Evolutionary conservation across 2,797 vertebrate species (phyloP), one percentile per base, ranked within the genome.

Genomic region (Chaunax sp.): DNA sequence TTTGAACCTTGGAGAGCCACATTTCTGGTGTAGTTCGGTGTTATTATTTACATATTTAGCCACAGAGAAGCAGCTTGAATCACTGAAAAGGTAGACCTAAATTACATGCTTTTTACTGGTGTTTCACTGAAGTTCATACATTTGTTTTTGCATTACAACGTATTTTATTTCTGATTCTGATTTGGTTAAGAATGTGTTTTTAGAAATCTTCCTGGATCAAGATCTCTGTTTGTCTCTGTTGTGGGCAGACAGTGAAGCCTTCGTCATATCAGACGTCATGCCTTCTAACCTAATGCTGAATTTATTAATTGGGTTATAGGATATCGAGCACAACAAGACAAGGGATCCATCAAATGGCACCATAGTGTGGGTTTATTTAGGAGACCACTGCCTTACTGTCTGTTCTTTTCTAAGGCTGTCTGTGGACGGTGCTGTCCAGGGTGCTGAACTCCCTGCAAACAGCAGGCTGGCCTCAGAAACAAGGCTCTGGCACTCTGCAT

Each of bases 381-480:
- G 11, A 44, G 33, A 28, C 16, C 8, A 0, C 15, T 59, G 26
- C 60, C 16, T 30, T 9, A 3, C 19, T 60, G 5, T 1, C 16
- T 2, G 14, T 3, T 53, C 14, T 1, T 66, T 54, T 38, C 6
- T 30, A 9, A 6, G 25, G n/a, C 26, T 60, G 53, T 45, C 26
- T 57, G 45, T 63, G 55, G 54, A 38, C 33, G 76, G 75, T 64
- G 46, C 90, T 93, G 69, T 92, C 91, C 89, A 73, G 43, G 84
- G 89, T 90, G 69, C 90, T 90, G 89, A 92, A 82, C 55, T 69
- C 59, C 43, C 65, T 46, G 58, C 69, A 45, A 44, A 33, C 65
- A 63, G 47, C 45, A 33, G 60, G 18, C 58, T 68, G 66, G 72
- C 73, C 51, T 68, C 37, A 46, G 66, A 69, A 49, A 56, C 35